Conservation (phyloP, 2,113 vertebrate species). For the Prunella himalayana region DNA sequence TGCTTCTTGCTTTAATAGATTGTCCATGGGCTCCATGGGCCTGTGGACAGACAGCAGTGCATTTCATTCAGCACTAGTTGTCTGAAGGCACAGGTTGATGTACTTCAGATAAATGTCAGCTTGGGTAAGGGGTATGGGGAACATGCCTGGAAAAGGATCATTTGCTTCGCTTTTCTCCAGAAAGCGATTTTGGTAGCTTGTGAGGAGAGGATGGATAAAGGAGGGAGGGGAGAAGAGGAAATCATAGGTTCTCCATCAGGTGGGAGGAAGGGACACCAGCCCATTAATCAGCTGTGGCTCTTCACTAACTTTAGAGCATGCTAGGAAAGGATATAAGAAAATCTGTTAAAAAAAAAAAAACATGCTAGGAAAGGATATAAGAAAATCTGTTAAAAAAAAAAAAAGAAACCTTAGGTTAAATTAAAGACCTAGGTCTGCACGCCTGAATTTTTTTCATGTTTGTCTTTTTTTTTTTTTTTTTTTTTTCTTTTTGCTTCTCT, state of each 20-base stretch:
- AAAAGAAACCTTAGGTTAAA: not conserved
- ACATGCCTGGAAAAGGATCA: not conserved
- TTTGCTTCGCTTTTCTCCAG: not conserved
- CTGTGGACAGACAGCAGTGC: not conserved
- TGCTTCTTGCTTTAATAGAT: not conserved
- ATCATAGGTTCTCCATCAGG: not conserved
- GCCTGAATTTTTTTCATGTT: not conserved
- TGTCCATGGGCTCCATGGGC: rapidly evolving
- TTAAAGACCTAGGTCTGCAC: not conserved
- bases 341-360: not conserved
- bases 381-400: not conserved
- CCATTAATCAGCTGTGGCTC: not conserved
- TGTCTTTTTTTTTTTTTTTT: not conserved
- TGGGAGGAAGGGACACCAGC: not conserved
- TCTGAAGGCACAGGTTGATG: not conserved
- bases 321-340: not conserved
- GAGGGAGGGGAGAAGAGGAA: not conserved
- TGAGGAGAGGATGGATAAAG: not conserved
- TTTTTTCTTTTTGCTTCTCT: not conserved
- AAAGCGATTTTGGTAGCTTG: not conserved
- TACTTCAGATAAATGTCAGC: not conserved
- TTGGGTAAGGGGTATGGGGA: not conserved
- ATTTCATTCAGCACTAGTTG: not conserved
- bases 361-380: not conserved
- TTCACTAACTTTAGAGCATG: not conserved